phyloP scores from a whole-genome alignment of 2,888 invertebrate genomes.

The Andricus quercusramuli region DNA sequence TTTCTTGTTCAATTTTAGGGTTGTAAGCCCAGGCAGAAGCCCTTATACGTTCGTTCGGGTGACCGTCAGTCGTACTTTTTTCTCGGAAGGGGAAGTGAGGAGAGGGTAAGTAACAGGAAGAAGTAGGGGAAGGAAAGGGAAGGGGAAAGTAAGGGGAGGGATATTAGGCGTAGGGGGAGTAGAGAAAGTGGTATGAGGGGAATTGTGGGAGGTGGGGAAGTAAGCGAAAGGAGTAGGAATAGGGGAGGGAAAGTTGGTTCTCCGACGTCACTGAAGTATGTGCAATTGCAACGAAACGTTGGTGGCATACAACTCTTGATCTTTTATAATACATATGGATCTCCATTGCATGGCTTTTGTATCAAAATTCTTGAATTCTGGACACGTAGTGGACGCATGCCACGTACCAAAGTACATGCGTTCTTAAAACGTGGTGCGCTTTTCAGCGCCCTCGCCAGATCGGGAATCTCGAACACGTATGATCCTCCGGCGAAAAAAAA shows the following conservation, averaged over 20 bases:
- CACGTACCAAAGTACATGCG: constrained; percentile 50
- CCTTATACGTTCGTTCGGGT: too few species aligned
- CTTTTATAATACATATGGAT: constrained; percentile 43
- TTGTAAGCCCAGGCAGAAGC: too few species aligned
- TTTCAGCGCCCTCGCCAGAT: constrained; percentile 63
- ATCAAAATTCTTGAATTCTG: constrained; percentile 49
- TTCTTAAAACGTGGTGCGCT: constrained; percentile 57
- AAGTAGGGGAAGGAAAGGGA: too few species aligned
- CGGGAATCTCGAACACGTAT: constrained; percentile 66
- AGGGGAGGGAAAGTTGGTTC: not conserved
- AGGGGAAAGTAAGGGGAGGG: too few species aligned
- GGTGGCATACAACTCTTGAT: constrained; percentile 24
- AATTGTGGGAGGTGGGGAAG: too few species aligned
- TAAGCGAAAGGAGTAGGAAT: too few species aligned
- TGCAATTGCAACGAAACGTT: constrained; percentile 42
- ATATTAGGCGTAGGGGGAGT: too few species aligned
- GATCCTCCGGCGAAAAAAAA: constrained; percentile 56
- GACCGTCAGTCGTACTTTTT: too few species aligned
- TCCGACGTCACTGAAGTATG: not conserved
- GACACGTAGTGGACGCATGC: constrained; percentile 59
- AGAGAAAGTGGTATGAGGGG: too few species aligned
- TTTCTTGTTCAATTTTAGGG: not conserved
- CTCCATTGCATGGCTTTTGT: constrained; percentile 45
- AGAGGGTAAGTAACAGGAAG: too few species aligned
- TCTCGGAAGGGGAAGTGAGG: too few species aligned